These are phyloP conservation scores for Rhinichthys osculus DNA, from an alignment of 2,797 vertebrate genomes.

Conservation along the genomic window DNA sequence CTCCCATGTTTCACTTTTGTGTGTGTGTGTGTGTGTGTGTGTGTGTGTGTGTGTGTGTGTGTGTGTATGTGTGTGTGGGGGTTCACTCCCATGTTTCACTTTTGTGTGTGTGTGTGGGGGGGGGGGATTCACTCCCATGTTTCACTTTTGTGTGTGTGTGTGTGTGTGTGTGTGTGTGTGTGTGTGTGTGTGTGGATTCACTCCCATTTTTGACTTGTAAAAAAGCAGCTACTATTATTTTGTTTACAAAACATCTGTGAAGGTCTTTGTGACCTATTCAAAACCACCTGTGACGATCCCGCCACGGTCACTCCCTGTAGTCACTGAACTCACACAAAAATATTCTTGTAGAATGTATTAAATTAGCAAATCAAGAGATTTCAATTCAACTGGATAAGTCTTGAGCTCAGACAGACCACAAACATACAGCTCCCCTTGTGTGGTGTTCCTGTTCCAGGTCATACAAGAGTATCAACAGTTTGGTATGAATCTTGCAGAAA, in stretches of 20 bases:
- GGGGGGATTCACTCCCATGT: too few species aligned
- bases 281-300: constrained; percentile 1
- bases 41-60: too few species aligned
- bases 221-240: neutral
- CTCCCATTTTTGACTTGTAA: constrained; percentile 19
- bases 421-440: neutral
- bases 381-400: neutral
- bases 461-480: neutral
- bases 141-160: too few species aligned
- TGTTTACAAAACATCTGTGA: constrained; percentile 23
- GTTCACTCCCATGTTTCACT: too few species aligned
- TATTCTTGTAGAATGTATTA: neutral
- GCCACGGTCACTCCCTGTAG: neutral
- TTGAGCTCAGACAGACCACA: neutral
- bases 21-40: too few species aligned
- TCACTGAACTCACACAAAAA: neutral
- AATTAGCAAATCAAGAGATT: neutral
- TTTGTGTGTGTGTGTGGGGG: too few species aligned
- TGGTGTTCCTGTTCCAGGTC: neutral
- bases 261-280: constrained; percentile 25
- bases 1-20: too few species aligned
- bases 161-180: too few species aligned
- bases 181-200: neutral
- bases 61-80: too few species aligned
- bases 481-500: neutral